A percentile compares a stretch with the other conserved stretches of the same genome.
Evolutionary conservation across 1,140 invertebrate species (phyloP).

Genomic region (Drosophila funebris): DNA sequence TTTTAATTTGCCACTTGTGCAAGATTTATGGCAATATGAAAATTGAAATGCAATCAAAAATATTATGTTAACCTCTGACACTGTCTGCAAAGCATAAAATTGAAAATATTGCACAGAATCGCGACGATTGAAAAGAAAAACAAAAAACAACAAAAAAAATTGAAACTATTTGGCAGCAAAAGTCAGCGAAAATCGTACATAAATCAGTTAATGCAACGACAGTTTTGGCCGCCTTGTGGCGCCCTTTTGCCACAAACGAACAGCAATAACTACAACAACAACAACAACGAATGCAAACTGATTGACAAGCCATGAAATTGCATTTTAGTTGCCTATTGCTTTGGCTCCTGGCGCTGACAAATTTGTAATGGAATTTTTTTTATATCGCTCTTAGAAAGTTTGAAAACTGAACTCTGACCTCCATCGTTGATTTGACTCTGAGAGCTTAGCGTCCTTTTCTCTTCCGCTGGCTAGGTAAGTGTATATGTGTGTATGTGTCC

Average conservation of each 20-base stretch:
- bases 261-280: neutral
- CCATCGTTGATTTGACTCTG: slow-evolving; percentile 15
- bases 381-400: slow-evolving; percentile 27
- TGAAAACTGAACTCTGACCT: slow-evolving; percentile 30
- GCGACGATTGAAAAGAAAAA: slow-evolving; percentile 6
- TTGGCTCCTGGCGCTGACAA: slow-evolving; percentile 36
- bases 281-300: slow-evolving; percentile 22
- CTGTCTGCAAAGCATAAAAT: neutral
- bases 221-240: slow-evolving; percentile 43
- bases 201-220: slow-evolving; percentile 50
- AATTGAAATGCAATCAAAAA: slow-evolving; percentile 81
- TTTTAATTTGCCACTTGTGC: slow-evolving; percentile 75
- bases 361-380: slow-evolving; percentile 41
- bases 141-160: too few relatives aligned
- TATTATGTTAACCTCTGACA: slow-evolving; percentile 79
- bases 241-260: slow-evolving; percentile 24
- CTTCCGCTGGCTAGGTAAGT: too few relatives aligned
- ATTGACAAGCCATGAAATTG: slow-evolving; percentile 75
- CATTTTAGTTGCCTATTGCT: slow-evolving; percentile 39
- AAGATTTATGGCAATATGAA: slow-evolving; percentile 72
- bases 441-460: slow-evolving; percentile 33
- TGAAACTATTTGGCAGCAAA: slow-evolving; percentile 5
- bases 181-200: slow-evolving; percentile 32
- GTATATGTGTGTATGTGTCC: neutral
- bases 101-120: slow-evolving; percentile 9